phyloP scores from a whole-genome alignment of 2,113 vertebrate genomes.

The Octodon degus region DNA sequence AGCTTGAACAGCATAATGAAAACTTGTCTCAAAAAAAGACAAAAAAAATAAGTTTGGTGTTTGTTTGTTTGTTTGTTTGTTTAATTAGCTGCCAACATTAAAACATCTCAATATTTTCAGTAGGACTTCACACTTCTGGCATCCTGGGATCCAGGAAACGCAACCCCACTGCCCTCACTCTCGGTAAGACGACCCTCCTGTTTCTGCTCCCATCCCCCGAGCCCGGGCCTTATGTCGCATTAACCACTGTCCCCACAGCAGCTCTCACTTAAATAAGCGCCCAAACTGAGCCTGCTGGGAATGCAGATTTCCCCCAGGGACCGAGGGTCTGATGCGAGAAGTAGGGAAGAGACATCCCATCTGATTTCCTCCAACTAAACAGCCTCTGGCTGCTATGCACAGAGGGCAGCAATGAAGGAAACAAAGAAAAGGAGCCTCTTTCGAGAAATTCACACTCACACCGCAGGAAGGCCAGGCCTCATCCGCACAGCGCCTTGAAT shows the following conservation, averaged over 20 bases:
- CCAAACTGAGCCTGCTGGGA: background rate
- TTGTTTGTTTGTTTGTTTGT: background rate
- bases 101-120: background rate
- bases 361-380: background rate
- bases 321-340: background rate
- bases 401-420: background rate
- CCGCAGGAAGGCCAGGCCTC: background rate
- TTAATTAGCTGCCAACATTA: background rate
- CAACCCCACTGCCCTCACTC: background rate
- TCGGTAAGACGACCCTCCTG: no score
- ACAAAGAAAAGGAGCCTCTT: background rate
- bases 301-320: background rate
- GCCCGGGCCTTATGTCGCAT: background rate
- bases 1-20: no score
- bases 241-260: background rate
- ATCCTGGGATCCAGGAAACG: constrained; percentile 30
- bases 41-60: background rate
- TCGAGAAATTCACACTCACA: background rate
- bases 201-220: no score
- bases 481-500: background rate
- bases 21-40: no score
- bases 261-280: background rate
- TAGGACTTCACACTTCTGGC: background rate
- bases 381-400: background rate
- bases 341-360: background rate